Evolutionary conservation across 1,140 invertebrate genomes (phyloP), one percentile per base, ranked within the genome.

Genomic region (Drosophila asahinai): DNA sequence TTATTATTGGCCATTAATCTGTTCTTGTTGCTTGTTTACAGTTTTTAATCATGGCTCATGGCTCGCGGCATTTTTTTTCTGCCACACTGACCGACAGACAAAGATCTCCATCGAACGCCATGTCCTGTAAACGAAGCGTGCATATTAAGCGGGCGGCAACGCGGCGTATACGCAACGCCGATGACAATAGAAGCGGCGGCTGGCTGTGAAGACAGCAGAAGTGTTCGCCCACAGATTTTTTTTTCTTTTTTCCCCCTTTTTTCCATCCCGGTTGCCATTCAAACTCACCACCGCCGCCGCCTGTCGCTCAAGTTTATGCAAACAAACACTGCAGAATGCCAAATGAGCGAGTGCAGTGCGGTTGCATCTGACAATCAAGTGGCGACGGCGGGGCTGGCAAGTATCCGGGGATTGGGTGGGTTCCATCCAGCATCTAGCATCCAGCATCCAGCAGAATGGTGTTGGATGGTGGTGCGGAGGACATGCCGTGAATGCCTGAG

Each of bases 261-360:
- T 33, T 63, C 48, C 62, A 22, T 65, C 22, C 12, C 12, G 7
- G 30, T 22, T 27, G 36, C 42, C n/a, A 66, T 40, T 25, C 9
- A 38, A 15, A 70, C 17, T 17, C 55, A 14, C 14, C 49, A 45
- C 12, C 38, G 6, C 25, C n/a, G 17, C 48, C 42, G n/a, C 11
- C 57, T 47, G 48, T 45, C 57, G 57, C 60, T 72, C 61, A 76
- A 83, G 78, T 72, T 80, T 83, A 84, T 83, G 65, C 72, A 83
- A 84, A 77, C 81, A 84, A 77, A 80, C 71, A 63, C 47, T 63
- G 59, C 47, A 52, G 52, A 61, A 72, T 63, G 81, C 77, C 62
- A 83, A 83, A 83, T 80, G 81, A 80, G 71, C 38, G 62, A 83
- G 62, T 80, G 81, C 72, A 77, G n/a, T 60, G 68, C 62, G 70